These are phyloP conservation scores for Diceros bicornis DNA, from an alignment of 2,797 vertebrate genomes.

Conservation along the genomic window DNA sequence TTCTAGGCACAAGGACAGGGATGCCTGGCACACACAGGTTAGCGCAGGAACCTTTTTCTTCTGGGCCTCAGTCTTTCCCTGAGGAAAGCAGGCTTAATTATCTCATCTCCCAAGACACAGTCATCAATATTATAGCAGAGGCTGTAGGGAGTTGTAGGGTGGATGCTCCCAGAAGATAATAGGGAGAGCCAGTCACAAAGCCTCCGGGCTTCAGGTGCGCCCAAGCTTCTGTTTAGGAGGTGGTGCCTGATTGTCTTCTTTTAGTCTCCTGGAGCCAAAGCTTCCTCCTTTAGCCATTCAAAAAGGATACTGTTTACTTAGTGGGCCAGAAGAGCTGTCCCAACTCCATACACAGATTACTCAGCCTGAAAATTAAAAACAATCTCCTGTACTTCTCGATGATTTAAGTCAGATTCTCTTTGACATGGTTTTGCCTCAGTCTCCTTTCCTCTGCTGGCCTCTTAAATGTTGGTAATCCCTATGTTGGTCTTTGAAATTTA, in stretches of 20 bases:
- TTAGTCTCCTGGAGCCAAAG: background rate
- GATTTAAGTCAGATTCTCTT: conserved; percentile 26
- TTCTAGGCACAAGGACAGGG: background rate
- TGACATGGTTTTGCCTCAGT: background rate
- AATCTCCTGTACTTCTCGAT: background rate
- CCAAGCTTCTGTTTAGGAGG: background rate
- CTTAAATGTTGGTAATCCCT: conserved; percentile 8
- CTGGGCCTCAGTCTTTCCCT: background rate
- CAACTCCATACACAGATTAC: background rate
- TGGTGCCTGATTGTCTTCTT: background rate
- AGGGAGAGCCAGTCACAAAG: background rate
- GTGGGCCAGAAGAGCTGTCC: background rate
- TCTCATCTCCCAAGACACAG: conserved; percentile 6
- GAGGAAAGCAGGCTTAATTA: background rate
- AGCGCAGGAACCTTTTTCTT: background rate
- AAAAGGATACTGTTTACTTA: conserved; percentile 28
- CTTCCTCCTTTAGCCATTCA: background rate
- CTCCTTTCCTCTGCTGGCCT: conserved; percentile 7
- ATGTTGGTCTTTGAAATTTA: background rate
- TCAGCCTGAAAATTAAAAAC: conserved; percentile 36
- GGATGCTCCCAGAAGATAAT: background rate
- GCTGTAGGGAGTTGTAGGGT: background rate
- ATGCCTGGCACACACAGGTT: background rate
- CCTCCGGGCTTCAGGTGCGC: background rate
- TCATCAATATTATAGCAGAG: background rate